Evolutionary conservation across 1,140 invertebrate genomes (phyloP), one percentile per base, ranked within the genome.

Genomic region (Charaxes varanes): DNA sequence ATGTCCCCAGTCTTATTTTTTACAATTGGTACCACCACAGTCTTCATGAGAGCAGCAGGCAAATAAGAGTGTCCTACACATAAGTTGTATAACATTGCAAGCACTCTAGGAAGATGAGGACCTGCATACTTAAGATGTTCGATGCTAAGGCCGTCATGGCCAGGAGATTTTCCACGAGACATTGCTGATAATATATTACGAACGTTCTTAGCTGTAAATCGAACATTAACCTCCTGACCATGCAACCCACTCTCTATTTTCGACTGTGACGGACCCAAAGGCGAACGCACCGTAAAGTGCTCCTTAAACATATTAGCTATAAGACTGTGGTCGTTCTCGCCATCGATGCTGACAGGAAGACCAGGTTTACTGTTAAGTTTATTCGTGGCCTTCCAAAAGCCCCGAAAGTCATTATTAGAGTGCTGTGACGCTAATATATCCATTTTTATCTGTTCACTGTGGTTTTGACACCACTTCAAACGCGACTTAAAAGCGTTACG

Each of bases 381-480:
- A 11, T 46, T 45, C 1, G 48, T 52, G 2, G 23, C 10, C 19
- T 47, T 60, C 56, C 56, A 56, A 18, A 57, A 62, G 3, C 21
- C 17, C 6, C 10, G 6, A 22, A 60, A 56, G 17, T 52, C 41
- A 13, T 51, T 32, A 2, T 40, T 32, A 2, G 26, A 7, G 19
- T 50, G 45, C 4, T 42, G 15, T 3, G 32, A 30, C 3, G 51
- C 43, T 2, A 55, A 6, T 4, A 22, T 30, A 7, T 55, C 40
- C 35, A 62, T 53, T 33, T 52, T 53, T 8, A 63, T 42, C 37
- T 52, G 34, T 2, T 57, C 47, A 18, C 37, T 19, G 22, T 62
- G 37, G 6, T 52, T 49, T 27, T 53, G 49, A 22, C 50, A 57
- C 47, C 41, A 62, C 8, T 35, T 46, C 11, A 51, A 11, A 1